Evolutionary conservation across 2,113 vertebrate genomes (phyloP).

Genomic region (Pterocles gutturalis): DNA sequence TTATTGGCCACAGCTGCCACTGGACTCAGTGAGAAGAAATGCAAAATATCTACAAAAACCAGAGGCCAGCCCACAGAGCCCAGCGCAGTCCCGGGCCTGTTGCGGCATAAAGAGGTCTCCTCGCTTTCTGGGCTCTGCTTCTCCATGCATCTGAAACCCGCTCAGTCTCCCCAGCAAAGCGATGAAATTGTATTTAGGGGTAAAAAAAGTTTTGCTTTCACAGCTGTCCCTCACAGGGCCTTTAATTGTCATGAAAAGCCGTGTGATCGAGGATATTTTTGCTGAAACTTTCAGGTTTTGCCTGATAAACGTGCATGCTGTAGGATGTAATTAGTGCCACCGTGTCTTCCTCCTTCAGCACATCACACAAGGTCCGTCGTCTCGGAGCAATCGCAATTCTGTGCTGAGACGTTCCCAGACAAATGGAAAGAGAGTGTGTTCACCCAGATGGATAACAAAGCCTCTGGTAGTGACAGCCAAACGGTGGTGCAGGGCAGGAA

Average conservation of each 20-base stretch:
- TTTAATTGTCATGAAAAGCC: not conserved
- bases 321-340: not conserved
- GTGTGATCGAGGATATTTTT: not conserved
- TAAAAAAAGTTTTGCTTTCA: not conserved
- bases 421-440: conserved; percentile 54
- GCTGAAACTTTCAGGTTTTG: not conserved
- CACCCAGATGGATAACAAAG: conserved; percentile 42
- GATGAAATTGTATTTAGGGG: too few species aligned
- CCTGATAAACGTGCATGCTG: not conserved
- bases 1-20: not conserved
- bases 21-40: not conserved
- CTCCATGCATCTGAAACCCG: accelerated
- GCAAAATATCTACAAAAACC: not conserved
- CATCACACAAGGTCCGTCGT: not conserved
- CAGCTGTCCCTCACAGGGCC: accelerated
- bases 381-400: conserved; percentile 2
- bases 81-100: accelerated
- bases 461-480: conserved; percentile 60
- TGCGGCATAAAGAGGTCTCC: accelerated
- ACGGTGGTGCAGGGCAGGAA: conserved; percentile 51
- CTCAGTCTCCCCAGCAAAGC: not conserved
- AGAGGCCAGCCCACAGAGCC: not conserved
- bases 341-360: not conserved
- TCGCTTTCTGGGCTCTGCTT: not conserved
- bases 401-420: conserved; percentile 36